A percentile compares a stretch with the other conserved stretches of the same genome.
Evolutionary conservation across 2,888 invertebrate genomes (phyloP).

Genomic region (Sinohyriopsis cumingii): DNA sequence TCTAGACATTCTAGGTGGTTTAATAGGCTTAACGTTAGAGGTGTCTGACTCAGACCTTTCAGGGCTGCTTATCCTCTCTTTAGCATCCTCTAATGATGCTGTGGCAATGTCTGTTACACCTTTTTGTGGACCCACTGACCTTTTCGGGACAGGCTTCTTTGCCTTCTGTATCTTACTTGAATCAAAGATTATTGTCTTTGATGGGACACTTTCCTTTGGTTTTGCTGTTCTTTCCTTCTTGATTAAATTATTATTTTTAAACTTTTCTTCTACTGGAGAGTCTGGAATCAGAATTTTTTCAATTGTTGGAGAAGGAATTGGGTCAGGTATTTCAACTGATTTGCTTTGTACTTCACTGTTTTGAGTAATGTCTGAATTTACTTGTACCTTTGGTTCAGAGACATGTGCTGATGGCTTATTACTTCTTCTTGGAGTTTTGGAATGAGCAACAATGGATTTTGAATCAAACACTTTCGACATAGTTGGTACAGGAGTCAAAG

Average conservation of each 20-base stretch:
- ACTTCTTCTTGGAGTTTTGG: too few species aligned
- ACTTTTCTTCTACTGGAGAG: constrained; percentile 3
- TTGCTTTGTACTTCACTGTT: too few species aligned
- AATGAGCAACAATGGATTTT: constrained; percentile 11
- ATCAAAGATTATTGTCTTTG: constrained; percentile 46
- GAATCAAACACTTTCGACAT: constrained; percentile 35
- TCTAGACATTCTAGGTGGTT: too few species aligned
- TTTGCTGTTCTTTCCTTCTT: constrained; percentile 3
- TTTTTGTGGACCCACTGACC: background rate
- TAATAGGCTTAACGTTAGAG: too few species aligned
- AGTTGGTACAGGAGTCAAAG: constrained; percentile 15
- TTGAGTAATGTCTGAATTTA: too few species aligned
- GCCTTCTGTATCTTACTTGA: constrained; percentile 34
- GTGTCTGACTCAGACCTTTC: too few species aligned
- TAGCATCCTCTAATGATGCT: too few species aligned
- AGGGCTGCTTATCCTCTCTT: too few species aligned
- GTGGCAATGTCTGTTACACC: too few species aligned
- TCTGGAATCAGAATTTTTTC: background rate
- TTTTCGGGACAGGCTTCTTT: constrained; percentile 5
- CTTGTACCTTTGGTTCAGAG: too few species aligned
- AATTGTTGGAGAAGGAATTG: background rate
- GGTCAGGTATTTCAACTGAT: background rate
- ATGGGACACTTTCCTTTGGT: constrained; percentile 16
- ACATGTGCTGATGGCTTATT: too few species aligned
- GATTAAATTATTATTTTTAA: background rate